Evolutionary conservation across 2,797 vertebrate species (phyloP).

Genomic region (Coluber constrictor): DNA sequence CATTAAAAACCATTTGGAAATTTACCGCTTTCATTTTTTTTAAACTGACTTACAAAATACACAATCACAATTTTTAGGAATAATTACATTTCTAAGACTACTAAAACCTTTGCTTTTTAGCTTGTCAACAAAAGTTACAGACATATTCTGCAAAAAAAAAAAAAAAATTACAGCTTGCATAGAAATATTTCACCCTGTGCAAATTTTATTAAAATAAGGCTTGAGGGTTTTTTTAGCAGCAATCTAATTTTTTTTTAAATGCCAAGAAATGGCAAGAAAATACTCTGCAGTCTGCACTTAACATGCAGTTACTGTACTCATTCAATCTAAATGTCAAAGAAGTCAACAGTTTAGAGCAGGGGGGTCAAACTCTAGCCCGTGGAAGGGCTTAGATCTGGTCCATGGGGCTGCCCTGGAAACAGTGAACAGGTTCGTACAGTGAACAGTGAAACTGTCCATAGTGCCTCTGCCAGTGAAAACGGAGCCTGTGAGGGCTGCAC

Average conservation of each 20-base stretch:
- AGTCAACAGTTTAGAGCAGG: slow-evolving; percentile 44
- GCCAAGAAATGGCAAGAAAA: slow-evolving; percentile 43
- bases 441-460: no score
- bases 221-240: slow-evolving; percentile 39
- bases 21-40: slow-evolving; percentile 38
- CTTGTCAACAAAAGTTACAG: slow-evolving; percentile 56
- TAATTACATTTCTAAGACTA: slow-evolving; percentile 44
- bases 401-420: no score
- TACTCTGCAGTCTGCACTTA: slow-evolving; percentile 56
- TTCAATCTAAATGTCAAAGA: slow-evolving; percentile 47
- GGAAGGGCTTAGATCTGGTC: no score
- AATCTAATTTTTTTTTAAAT: slow-evolving; percentile 36
- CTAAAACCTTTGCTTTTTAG: slow-evolving; percentile 42
- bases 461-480: no score
- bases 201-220: slow-evolving; percentile 71
- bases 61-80: background rate
- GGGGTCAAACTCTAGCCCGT: no score
- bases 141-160: slow-evolving; percentile 24
- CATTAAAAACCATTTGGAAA: slow-evolving; percentile 30
- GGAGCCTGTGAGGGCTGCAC: no score
- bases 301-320: slow-evolving; percentile 52
- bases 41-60: slow-evolving; percentile 42
- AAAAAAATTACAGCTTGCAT: slow-evolving; percentile 60
- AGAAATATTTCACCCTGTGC: slow-evolving; percentile 63
- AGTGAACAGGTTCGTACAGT: no score